A percentile compares a stretch with the other conserved stretches of the same genome.
Evolutionary conservation across 2,888 invertebrate species (phyloP).

Genomic region (Diloba caeruleocephala): DNA sequence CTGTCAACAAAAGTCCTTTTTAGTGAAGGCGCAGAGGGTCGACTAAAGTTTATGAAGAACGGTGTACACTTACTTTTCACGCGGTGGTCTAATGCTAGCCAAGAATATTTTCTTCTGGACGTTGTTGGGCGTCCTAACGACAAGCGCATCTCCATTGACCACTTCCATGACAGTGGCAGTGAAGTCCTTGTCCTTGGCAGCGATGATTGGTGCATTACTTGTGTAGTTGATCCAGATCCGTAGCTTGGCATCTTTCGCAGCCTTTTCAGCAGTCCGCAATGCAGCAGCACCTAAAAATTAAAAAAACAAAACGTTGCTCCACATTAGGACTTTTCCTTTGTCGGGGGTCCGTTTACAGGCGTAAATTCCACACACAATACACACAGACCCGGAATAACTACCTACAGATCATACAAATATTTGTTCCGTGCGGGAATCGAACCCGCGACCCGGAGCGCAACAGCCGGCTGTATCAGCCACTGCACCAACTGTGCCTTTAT

Average conservation of each 20-base stretch:
- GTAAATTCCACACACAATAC: no score
- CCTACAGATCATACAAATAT: no score
- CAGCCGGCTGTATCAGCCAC: no score
- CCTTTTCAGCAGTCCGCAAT: slow-evolving; percentile 94
- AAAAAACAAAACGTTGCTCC: no score
- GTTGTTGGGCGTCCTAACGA: slow-evolving; percentile 94
- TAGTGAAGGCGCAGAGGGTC: neutral
- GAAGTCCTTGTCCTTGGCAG: slow-evolving; percentile 94
- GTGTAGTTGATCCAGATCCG: slow-evolving; percentile 98
- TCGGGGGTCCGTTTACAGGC: no score
- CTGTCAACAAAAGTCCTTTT: slow-evolving; percentile 47
- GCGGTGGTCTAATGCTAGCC: slow-evolving; percentile 98
- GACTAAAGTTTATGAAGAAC: neutral
- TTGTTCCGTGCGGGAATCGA: no score
- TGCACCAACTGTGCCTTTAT: no score
- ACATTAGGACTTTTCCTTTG: no score
- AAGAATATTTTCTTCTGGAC: slow-evolving; percentile 97
- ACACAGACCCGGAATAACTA: no score
- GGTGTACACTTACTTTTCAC: slow-evolving; percentile 88
- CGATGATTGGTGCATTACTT: slow-evolving; percentile 92
- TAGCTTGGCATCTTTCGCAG: slow-evolving; percentile 95
- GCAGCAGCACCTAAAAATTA: slow-evolving; percentile 91
- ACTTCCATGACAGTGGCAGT: slow-evolving; percentile 96
- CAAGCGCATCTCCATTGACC: slow-evolving; percentile 97
- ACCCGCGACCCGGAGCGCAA: no score